Percentiles rank a stretch among this genome's conserved stretches.
phyloP scores from a whole-genome alignment of 2,113 vertebrate genomes.

The Hemibagrus wyckioides region DNA sequence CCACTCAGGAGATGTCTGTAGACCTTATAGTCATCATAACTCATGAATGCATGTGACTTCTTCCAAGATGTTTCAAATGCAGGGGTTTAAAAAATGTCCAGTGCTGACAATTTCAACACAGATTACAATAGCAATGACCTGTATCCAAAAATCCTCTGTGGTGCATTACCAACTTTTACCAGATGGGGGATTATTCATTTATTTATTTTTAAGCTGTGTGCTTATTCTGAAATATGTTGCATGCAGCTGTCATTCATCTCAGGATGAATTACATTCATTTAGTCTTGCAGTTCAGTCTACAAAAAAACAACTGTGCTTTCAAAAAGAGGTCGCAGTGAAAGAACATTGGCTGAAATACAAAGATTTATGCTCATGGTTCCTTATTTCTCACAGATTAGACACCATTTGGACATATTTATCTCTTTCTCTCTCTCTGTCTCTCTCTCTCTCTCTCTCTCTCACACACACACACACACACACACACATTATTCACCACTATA shows the following conservation, averaged over 20 bases:
- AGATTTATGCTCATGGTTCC: not conserved
- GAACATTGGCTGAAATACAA: not conserved
- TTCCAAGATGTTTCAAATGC: not conserved
- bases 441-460: not conserved
- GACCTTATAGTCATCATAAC: not conserved
- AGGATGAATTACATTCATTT: not conserved
- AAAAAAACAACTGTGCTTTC: not conserved
- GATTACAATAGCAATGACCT: not conserved
- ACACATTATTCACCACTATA: not conserved
- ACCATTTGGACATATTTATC: not conserved
- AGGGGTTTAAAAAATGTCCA: not conserved
- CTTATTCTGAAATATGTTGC: not conserved
- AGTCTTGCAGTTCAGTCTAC: not conserved
- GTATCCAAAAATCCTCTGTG: not conserved
- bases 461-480: constrained; percentile 28
- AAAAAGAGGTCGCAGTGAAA: not conserved
- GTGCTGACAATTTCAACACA: not conserved
- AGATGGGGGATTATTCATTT: not conserved
- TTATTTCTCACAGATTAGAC: not conserved
- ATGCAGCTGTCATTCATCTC: not conserved
- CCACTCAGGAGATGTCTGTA: not conserved
- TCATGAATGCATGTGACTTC: not conserved
- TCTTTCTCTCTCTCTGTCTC: not conserved
- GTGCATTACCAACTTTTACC: not conserved
- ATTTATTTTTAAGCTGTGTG: not conserved